Percentiles rank a stretch among this genome's conserved stretches.
These are phyloP conservation scores for Carcina quercana DNA, from an alignment of 2,888 invertebrate genomes.

Conservation along the genomic window DNA sequence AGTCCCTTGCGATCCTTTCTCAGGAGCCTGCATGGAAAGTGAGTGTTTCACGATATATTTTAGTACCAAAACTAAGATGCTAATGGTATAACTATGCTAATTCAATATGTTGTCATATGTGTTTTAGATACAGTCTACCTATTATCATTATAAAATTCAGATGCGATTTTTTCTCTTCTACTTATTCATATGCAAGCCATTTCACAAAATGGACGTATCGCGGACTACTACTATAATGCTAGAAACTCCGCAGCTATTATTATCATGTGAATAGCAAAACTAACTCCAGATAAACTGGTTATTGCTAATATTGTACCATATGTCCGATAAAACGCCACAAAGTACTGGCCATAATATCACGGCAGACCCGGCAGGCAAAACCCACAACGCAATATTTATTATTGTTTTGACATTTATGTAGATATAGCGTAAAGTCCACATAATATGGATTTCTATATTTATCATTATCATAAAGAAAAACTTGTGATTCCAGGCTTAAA, in stretches of 20 bases:
- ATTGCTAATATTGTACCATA: conserved; percentile 66
- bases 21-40: conserved; percentile 90
- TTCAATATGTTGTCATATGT: conserved; percentile 15
- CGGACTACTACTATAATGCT: conserved; percentile 48
- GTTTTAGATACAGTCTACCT: conserved; percentile 17
- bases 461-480: background rate
- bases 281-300: conserved; percentile 73
- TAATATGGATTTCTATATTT: conserved; percentile 1
- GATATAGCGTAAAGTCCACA: conserved; percentile 13
- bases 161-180: conserved; percentile 23
- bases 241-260: conserved; percentile 50
- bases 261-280: conserved; percentile 64
- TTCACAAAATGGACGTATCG: conserved; percentile 40
- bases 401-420: conserved; percentile 14
- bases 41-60: conserved; percentile 45
- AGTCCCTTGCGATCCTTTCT: conserved; percentile 83
- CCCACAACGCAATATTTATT: conserved; percentile 23
- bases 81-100: conserved; percentile 10
- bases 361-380: conserved; percentile 67
- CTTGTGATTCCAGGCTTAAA: conserved; percentile 25
- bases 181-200: conserved; percentile 24
- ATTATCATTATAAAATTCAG: conserved; percentile 11
- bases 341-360: conserved; percentile 61
- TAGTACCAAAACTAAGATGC: conserved; percentile 5
- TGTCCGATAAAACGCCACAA: conserved; percentile 75